These are phyloP conservation scores for Eidolon dupreanum DNA, from an alignment of 2,797 vertebrate genomes.

Conservation along the genomic window DNA sequence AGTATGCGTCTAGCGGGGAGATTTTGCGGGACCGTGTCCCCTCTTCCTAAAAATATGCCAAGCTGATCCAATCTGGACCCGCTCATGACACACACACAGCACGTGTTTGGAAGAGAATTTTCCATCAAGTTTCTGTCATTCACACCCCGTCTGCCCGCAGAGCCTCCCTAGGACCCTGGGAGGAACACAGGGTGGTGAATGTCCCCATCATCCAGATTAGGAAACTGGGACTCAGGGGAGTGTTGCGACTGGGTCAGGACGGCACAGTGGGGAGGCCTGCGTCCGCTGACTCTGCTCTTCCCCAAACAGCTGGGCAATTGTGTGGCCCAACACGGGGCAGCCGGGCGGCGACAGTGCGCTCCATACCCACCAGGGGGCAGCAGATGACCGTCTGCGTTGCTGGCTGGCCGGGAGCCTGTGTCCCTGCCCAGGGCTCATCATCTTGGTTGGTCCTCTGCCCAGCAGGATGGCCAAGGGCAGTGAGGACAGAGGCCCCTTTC, in stretches of 20 bases:
- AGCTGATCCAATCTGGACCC: neutral
- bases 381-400: neutral
- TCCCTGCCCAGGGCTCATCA: neutral
- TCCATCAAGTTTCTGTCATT: neutral
- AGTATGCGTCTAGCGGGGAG: accelerated
- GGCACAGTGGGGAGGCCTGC: neutral
- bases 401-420: accelerated
- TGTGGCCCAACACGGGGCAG: neutral
- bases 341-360: neutral
- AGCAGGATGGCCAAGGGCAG: neutral
- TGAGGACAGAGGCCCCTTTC: neutral
- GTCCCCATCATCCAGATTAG: neutral
- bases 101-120: neutral
- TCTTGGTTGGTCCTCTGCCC: neutral
- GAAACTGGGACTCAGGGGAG: neutral
- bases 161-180: neutral
- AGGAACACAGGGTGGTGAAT: neutral
- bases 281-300: neutral
- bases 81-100: too few species aligned
- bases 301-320: accelerated
- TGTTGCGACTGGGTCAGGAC: neutral
- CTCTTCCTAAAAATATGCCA: too few species aligned
- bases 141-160: neutral
- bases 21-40: accelerated
- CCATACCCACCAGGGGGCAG: slow-evolving; percentile 77